phyloP scores from a whole-genome alignment of 2,113 vertebrate genomes.

The Morone chrysops region DNA sequence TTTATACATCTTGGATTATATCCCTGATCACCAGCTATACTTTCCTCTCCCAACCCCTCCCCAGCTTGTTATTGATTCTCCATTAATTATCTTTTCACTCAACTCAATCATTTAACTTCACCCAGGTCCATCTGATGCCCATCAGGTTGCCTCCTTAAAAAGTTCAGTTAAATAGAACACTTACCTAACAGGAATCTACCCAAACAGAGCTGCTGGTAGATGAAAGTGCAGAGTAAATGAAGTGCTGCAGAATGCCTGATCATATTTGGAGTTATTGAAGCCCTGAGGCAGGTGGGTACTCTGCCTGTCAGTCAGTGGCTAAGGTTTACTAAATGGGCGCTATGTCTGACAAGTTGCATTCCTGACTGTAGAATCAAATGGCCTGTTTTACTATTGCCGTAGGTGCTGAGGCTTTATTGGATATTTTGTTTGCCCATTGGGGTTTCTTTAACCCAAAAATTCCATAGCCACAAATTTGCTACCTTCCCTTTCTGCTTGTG shows the following conservation, averaged over 20 bases:
- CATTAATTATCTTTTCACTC: conserved; percentile 87
- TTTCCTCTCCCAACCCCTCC: conserved; percentile 62
- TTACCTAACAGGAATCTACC: conserved; percentile 47
- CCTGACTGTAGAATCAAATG: conserved; percentile 55
- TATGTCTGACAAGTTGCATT: conserved; percentile 59
- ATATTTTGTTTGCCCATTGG: conserved; percentile 38
- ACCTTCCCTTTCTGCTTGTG: neutral
- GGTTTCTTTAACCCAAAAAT: neutral
- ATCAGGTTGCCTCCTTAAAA: conserved; percentile 74
- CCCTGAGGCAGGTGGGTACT: conserved; percentile 50
- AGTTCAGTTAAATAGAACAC: conserved; percentile 57
- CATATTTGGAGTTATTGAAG: conserved; percentile 68
- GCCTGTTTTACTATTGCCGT: conserved; percentile 59
- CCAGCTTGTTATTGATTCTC: conserved; percentile 83
- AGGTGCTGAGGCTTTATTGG: conserved; percentile 64
- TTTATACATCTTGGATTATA: conserved; percentile 84
- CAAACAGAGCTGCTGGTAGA: conserved; percentile 41
- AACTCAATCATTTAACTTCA: conserved; percentile 84
- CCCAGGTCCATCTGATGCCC: conserved; percentile 69
- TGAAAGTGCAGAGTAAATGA: conserved; percentile 54
- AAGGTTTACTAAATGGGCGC: conserved; percentile 60
- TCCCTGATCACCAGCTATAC: conserved; percentile 66
- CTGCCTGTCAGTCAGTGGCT: conserved; percentile 60
- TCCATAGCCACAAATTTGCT: conserved; percentile 23
- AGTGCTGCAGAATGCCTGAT: conserved; percentile 65